A percentile compares a stretch with the other conserved stretches of the same genome.
Conservation (phyloP, 2,888 invertebrate genomes). For the Zhengitettix transpicula region DNA sequence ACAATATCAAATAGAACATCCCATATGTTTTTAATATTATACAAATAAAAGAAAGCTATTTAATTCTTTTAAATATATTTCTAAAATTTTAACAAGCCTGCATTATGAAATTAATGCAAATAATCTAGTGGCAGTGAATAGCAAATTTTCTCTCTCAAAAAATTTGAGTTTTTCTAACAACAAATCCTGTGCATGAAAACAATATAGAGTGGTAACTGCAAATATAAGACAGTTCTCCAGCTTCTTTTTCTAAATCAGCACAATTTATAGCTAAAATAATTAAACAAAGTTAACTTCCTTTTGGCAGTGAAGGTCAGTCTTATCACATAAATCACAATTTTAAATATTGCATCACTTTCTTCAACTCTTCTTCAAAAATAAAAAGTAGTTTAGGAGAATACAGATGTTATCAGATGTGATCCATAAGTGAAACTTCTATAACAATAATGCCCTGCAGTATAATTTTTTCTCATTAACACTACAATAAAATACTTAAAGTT, state of each 20-base stretch:
- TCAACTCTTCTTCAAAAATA: background rate
- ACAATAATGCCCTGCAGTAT: constrained; percentile 1
- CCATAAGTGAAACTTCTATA: background rate
- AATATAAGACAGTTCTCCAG: background rate
- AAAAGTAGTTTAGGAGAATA: background rate
- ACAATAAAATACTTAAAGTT: background rate
- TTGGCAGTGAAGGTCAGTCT: constrained; percentile 26
- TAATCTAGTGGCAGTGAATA: constrained; percentile 1
- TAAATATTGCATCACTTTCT: constrained; percentile 7
- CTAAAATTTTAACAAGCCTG: constrained; percentile 1
- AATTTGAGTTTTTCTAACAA: background rate
- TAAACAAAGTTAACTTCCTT: constrained; percentile 8
- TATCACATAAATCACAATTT: constrained; percentile 17
- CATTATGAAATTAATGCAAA: background rate
- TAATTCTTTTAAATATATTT: background rate
- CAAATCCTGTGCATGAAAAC: background rate
- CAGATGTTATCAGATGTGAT: background rate
- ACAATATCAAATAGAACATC: background rate
- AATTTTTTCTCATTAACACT: background rate
- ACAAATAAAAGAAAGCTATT: background rate
- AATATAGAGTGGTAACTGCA: constrained; percentile 1
- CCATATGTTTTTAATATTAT: background rate
- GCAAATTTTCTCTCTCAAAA: background rate
- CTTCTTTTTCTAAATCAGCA: background rate
- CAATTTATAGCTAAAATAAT: background rate